Evolutionary conservation across 2,797 vertebrate species (phyloP), one percentile per base, ranked within the genome.

Genomic region (Okamejei kenojei): DNA sequence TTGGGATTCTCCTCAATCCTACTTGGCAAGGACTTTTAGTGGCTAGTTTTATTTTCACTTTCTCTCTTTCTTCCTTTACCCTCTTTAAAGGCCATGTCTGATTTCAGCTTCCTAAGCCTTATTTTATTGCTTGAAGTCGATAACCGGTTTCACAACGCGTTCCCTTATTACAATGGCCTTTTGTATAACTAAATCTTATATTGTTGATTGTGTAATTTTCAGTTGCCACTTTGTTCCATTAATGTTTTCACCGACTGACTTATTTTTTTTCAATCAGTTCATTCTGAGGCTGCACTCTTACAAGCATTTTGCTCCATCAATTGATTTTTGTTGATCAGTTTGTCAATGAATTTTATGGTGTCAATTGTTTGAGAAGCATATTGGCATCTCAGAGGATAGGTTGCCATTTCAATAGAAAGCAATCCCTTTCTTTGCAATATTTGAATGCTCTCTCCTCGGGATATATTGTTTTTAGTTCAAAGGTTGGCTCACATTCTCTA

Each of bases 311-410:
- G 61, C 65, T 88, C 84, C 65, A 61, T 61, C 58, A 65, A 8
- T 88, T 63, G 58, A 61, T 61, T 61, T 73, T 84, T 32, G 29
- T 29, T 86, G 26, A 86, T 86, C 26, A n/a, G 82, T 32, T 65
- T 88, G 84, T 63, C 61, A 88, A 65, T 32, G 17, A 88, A 32
- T 78, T 78, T 32, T 35, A 32, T 78, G 13, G n/a, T 88, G 15
- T 88, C 84, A 88, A 15, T 63, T 63, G 63, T 65, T 88, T 88
- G 63, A n/a, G 84, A 65, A 32, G n/a, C 61, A 65, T n/a, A n/a
- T 86, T 63, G 58, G 58, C 58, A 17, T 32, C 61, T 65, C 29
- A 65, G 29, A 32, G 38, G 38, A 26, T 26, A 29, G 61, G 26
- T 11, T 63, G 1, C n/a, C 26, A n/a, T 86, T 86, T 29, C 81